A percentile compares a stretch with the other conserved stretches of the same genome.
phyloP scores from a whole-genome alignment of 1,140 invertebrate species.

The Pseudomyrmex concolor region DNA sequence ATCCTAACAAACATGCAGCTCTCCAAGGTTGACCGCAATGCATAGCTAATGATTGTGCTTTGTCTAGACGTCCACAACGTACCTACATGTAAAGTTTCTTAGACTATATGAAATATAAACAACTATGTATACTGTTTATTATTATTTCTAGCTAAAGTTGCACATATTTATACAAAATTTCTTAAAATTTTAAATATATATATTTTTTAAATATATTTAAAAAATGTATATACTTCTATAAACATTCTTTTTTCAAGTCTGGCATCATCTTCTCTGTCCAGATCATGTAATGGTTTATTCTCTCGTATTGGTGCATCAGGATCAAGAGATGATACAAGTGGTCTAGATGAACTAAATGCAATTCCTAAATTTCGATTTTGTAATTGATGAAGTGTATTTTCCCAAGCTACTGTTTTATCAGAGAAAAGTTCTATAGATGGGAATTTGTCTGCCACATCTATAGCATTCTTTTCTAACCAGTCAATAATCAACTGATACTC shows the following conservation, averaged over 20 bases:
- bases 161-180: background rate
- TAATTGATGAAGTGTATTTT: slow-evolving; percentile 95
- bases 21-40: slow-evolving; percentile 95
- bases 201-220: slow-evolving; percentile 15
- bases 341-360: slow-evolving; percentile 86
- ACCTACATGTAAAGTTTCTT: slow-evolving; percentile 84
- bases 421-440: slow-evolving; percentile 90
- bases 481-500: slow-evolving; percentile 95
- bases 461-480: slow-evolving; percentile 95
- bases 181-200: background rate
- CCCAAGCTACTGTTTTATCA: slow-evolving; percentile 93
- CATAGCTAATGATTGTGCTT: slow-evolving; percentile 93
- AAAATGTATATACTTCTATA: slow-evolving; percentile 76
- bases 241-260: slow-evolving; percentile 88
- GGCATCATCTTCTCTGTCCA: slow-evolving; percentile 95
- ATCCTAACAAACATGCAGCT: slow-evolving; percentile 95
- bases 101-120: background rate
- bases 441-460: slow-evolving; percentile 88
- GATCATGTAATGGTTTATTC: slow-evolving; percentile 92
- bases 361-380: slow-evolving; percentile 86
- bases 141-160: background rate
- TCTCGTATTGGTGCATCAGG: slow-evolving; percentile 96
- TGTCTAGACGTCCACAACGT: slow-evolving; percentile 93
- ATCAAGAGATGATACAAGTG: slow-evolving; percentile 92
- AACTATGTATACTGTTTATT: background rate